Evolutionary conservation across 1,140 invertebrate species (phyloP).

Genomic region (Drosophila bipectinata): DNA sequence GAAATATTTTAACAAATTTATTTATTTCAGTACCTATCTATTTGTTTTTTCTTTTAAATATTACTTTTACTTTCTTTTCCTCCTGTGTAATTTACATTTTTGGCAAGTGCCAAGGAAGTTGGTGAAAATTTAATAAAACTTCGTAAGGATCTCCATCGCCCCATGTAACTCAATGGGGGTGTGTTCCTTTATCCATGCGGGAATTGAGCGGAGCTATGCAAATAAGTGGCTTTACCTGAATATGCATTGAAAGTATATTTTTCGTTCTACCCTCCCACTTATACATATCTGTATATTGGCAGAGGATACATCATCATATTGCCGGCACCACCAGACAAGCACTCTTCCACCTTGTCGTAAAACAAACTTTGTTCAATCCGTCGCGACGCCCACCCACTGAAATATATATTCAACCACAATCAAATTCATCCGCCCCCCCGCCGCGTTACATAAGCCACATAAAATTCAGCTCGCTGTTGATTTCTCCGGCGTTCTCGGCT

Average conservation of each 20-base stretch:
- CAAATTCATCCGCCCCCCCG: constrained; percentile 51
- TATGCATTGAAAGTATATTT: constrained; percentile 37
- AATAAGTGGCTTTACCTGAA: constrained; percentile 46
- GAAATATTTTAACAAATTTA: no score
- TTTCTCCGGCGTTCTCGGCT: constrained; percentile 22
- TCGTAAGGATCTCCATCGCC: constrained; percentile 4
- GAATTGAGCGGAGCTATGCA: constrained; percentile 29
- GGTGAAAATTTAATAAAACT: constrained; percentile 74
- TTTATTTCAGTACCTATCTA: not conserved
- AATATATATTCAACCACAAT: constrained; percentile 56
- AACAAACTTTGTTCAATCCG: constrained; percentile 48
- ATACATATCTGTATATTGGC: constrained; percentile 26
- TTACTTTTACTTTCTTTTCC: not conserved
- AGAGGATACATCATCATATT: constrained; percentile 35
- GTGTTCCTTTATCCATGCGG: constrained; percentile 27
- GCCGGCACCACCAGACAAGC: not conserved
- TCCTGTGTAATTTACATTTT: constrained; percentile 77
- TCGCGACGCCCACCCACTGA: constrained; percentile 3
- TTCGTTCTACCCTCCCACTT: not conserved
- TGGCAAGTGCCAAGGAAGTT: constrained; percentile 49
- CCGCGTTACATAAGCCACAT: constrained; percentile 60
- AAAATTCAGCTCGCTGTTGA: constrained; percentile 48
- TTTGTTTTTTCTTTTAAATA: constrained; percentile 3
- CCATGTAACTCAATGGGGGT: constrained; percentile 18
- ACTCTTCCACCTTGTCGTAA: constrained; percentile 26